Evolutionary conservation across 2,888 invertebrate genomes (phyloP), one percentile per base, ranked within the genome.

Genomic region (Acanthosepion pharaonis): DNA sequence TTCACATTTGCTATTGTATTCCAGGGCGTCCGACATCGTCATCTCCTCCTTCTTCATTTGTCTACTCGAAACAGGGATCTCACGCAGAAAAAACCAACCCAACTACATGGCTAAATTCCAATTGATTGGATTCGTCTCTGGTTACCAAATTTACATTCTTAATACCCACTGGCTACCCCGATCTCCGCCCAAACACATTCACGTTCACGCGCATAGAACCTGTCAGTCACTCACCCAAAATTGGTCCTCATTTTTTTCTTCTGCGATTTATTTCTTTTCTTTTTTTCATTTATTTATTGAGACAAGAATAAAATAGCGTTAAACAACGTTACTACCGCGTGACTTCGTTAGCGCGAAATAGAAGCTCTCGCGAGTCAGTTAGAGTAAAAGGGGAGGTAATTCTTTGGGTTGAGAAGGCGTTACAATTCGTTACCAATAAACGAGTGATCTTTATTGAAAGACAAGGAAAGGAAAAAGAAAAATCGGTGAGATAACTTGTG

Each of bases 271-370:
- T 33, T 78, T 78, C n/a, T 2, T 33, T 33, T 11, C 78, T 11
- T 11, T 78, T 78, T n/a, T n/a, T 78, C 33, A 15, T 33, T 78
- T 11, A 15, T 78, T 78, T 78, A 78, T 78, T 78, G 33, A 78
- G n/a, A 78, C 78, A 78, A 78, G 78, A 78, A 78, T 78, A 78
- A 78, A 78, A 78, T 78, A 78, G n/a, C 78, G 78, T 78, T 78
- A 78, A n/a, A 78, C 33, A 78, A 78, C 8, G 78, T 78, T 78
- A 78, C 78, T 78, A n/a, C 78, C n/a, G 78, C 78, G 78, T 78
- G 78, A 78, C 78, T 78, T 78, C 78, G 33, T 78, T 78, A 78
- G 78, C 78, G 33, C n/a, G n/a, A 78, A 78, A 78, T 78, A n/a
- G 78, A 78, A n/a, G 78, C 1, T 33, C 78, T 78, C n/a, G 78